A percentile compares a stretch with the other conserved stretches of the same genome.
Conservation (phyloP, 2,888 invertebrate species). For the Drosophila cognata region DNA sequence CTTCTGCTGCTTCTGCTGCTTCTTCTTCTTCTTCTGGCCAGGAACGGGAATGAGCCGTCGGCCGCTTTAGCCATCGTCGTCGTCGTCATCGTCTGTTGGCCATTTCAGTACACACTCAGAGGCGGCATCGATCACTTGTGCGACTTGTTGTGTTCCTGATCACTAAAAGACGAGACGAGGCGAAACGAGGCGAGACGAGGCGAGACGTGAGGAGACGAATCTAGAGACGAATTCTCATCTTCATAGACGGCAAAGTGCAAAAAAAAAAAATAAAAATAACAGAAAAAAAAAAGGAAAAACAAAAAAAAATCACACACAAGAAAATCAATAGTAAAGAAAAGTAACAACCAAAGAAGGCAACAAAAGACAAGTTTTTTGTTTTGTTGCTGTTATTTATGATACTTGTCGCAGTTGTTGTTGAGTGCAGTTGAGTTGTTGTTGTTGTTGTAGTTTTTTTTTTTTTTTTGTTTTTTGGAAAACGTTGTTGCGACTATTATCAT, state of each 20-base stretch:
- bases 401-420: slow-evolving; percentile 32
- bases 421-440: slow-evolving; percentile 47
- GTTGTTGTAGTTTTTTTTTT: slow-evolving; percentile 26
- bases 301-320: slow-evolving; percentile 14
- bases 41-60: slow-evolving; percentile 50
- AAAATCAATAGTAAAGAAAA: slow-evolving; percentile 33
- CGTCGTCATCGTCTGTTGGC: slow-evolving; percentile 45
- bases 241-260: slow-evolving; percentile 25
- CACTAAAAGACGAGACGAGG: slow-evolving; percentile 30
- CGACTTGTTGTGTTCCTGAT: slow-evolving; percentile 72
- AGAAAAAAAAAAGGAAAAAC: slow-evolving; percentile 5
- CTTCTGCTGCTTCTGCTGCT: slow-evolving; percentile 2
- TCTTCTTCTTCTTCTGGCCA: slow-evolving; percentile 26
- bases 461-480: slow-evolving; percentile 37
- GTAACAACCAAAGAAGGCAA: slow-evolving; percentile 36
- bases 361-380: slow-evolving; percentile 46
- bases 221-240: slow-evolving; percentile 43
- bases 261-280: slow-evolving; percentile 13
- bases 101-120: slow-evolving; percentile 83
- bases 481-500: slow-evolving; percentile 28
- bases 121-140: slow-evolving; percentile 83
- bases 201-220: slow-evolving; percentile 23
- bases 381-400: slow-evolving; percentile 41
- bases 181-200: slow-evolving; percentile 20
- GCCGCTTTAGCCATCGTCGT: slow-evolving; percentile 21